Evolutionary conservation across 2,888 invertebrate species (phyloP), one percentile per base, ranked within the genome.

Genomic region (Yponomeuta sedellus): DNA sequence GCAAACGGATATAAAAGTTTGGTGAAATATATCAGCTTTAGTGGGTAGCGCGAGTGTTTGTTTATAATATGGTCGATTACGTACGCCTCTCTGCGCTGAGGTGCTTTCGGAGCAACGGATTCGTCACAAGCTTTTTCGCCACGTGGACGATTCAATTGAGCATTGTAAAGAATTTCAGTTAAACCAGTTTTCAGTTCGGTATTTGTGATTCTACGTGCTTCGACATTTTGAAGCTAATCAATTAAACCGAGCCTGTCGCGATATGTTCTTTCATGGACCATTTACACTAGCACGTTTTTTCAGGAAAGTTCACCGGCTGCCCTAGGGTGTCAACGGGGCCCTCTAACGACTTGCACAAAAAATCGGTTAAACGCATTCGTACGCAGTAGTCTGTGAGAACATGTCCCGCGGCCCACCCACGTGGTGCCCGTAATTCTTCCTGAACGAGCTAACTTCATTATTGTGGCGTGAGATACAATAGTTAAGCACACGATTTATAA

Each of bases 401-500:
- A 85, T 82, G 79, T 77, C 79, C 77, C 73, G 79, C 78, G 80
- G 73, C 74, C 91, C 91, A 90, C 91, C 90, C 91, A 90, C 89
- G 86, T 85, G 87, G 88, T 81, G 77, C 79, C 83, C 80, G 86
- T 91, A 89, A 80, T 86, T 91, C 90, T 89, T 86, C 86, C 85
- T 81, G 84, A 89, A 88, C 86, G 89, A 90, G 88, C 89, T 86
- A 89, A 91, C 90, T 89, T 91, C 89, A 91, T 91, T 90, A 91
- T 90, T 90, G 89, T 91, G 89, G 88, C 85, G 81, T 83, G 86
- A 88, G 89, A 89, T 90, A 91, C 91, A 90, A 90, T 90, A 89
- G 90, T 89, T 90, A 90, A 90, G 91, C 88, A 79, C 85, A 89
- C 87, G 89, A 91, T 91, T 90, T 91, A 91, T 91, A 88, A 87